Evolutionary conservation across 2,888 invertebrate genomes (phyloP).

Genomic region (Cephus runcator): DNA sequence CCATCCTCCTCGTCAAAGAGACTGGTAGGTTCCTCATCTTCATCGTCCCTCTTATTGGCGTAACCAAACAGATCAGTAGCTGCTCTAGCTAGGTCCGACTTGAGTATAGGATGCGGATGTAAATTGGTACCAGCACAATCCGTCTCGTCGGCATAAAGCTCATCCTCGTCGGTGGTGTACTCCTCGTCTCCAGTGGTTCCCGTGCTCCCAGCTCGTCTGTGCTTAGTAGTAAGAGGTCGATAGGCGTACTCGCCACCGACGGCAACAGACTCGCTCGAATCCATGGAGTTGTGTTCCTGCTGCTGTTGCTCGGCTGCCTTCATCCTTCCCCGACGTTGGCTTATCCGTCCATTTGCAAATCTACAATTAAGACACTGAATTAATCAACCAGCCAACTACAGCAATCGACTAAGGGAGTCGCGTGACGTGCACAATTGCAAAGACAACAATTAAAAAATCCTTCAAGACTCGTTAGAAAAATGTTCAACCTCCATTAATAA

Average conservation of each 20-base stretch:
- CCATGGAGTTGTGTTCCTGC: constrained; percentile 44
- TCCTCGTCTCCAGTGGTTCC: constrained; percentile 70
- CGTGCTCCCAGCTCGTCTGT: constrained; percentile 63
- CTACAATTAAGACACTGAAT: not conserved
- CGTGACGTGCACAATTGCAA: too few species aligned
- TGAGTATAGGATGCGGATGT: constrained; percentile 52
- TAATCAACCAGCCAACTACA: not conserved
- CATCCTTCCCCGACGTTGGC: constrained; percentile 28
- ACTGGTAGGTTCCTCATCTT: constrained; percentile 63
- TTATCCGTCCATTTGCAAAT: not conserved
- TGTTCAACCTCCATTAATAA: not conserved
- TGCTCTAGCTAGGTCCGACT: constrained; percentile 57
- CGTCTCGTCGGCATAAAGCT: constrained; percentile 64
- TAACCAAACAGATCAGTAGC: constrained; percentile 59
- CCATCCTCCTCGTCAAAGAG: constrained; percentile 62
- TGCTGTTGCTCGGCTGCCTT: constrained; percentile 47
- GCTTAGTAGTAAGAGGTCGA: constrained; percentile 57
- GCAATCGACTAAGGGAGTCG: too few species aligned
- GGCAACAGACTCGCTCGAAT: constrained; percentile 34
- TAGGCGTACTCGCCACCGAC: constrained; percentile 57
- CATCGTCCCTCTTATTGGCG: constrained; percentile 40
- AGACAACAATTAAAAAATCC: too few species aligned
- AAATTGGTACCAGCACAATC: constrained; percentile 56
- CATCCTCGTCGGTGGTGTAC: constrained; percentile 68
- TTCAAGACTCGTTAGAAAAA: not conserved